A percentile compares a stretch with the other conserved stretches of the same genome.
Evolutionary conservation across 2,797 vertebrate genomes (phyloP).

Genomic region (Poecilia wingei): DNA sequence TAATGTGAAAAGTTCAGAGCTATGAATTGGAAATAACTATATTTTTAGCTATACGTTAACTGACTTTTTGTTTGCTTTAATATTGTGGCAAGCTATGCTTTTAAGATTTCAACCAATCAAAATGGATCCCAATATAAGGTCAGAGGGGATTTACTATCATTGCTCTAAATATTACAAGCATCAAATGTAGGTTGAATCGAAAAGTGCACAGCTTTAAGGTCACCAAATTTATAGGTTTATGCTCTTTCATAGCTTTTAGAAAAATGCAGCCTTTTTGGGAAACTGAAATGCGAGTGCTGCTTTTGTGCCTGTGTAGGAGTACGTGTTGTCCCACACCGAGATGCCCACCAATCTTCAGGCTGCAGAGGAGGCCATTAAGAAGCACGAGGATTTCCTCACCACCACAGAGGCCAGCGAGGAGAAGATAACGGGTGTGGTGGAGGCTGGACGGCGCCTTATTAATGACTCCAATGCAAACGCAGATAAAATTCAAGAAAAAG

Average conservation of each 20-base stretch:
- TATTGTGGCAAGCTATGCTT: neutral
- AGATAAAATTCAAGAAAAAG: conserved; percentile 93
- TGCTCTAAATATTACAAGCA: neutral
- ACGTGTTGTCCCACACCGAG: conserved; percentile 91
- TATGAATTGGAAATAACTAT: neutral
- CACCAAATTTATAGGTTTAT: neutral
- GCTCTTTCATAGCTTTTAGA: neutral
- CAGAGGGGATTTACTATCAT: neutral
- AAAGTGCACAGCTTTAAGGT: neutral
- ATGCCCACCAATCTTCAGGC: conserved; percentile 90
- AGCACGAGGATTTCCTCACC: conserved; percentile 92
- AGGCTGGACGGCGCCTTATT: conserved; percentile 87
- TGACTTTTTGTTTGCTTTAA: neutral
- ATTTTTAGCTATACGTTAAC: neutral
- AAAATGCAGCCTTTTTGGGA: neutral
- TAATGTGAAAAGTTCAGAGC: neutral
- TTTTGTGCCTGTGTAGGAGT: conserved; percentile 83
- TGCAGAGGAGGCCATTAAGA: conserved; percentile 91
- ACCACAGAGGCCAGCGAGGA: conserved; percentile 94
- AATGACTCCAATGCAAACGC: conserved; percentile 85
- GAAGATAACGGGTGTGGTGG: conserved; percentile 88
- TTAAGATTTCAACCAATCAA: neutral
- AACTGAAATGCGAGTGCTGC: neutral
- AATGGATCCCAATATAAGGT: neutral
- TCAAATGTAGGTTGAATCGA: neutral